phyloP scores from a whole-genome alignment of 2,888 invertebrate genomes.

The Pimpla rufipes region DNA sequence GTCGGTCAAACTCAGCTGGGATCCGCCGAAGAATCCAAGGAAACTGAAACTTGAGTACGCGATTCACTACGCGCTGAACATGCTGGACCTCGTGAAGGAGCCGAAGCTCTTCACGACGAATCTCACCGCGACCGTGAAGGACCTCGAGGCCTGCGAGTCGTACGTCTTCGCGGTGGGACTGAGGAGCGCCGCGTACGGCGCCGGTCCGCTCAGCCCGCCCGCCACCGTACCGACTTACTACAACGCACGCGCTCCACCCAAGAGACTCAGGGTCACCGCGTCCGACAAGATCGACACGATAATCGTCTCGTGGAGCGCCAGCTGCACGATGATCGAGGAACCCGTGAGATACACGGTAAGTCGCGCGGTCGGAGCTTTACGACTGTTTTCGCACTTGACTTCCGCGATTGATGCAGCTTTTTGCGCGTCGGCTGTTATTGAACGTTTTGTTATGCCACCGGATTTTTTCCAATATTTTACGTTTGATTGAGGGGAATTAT shows the following conservation, averaged over 20 bases:
- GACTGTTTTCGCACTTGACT: too few relatives aligned
- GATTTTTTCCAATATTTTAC: too few relatives aligned
- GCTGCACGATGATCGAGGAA: conserved; percentile 87
- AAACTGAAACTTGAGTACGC: conserved; percentile 89
- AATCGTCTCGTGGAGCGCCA: conserved; percentile 90
- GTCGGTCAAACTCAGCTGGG: conserved; percentile 90
- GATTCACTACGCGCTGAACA: conserved; percentile 89
- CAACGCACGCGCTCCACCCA: conserved; percentile 90
- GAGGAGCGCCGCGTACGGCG: conserved; percentile 88
- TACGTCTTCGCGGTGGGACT: conserved; percentile 91
- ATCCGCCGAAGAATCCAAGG: conserved; percentile 87
- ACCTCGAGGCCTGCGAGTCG: conserved; percentile 90
- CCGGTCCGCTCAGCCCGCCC: conserved; percentile 88
- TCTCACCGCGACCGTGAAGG: conserved; percentile 87
- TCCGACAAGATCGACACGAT: conserved; percentile 85
- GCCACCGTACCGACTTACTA: conserved; percentile 88
- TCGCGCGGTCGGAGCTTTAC: too few relatives aligned
- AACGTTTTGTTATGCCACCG: too few relatives aligned
- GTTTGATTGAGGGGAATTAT: too few relatives aligned
- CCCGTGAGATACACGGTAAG: conserved; percentile 89
- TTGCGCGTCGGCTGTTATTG: too few relatives aligned
- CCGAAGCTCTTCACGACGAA: conserved; percentile 86
- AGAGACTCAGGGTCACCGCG: conserved; percentile 87
- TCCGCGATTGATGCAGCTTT: too few relatives aligned
- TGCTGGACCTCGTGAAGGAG: conserved; percentile 87